Percentiles rank a stretch among this genome's conserved stretches.
Conservation (phyloP, 2,797 vertebrate genomes). For the Myotis daubentonii region DNA sequence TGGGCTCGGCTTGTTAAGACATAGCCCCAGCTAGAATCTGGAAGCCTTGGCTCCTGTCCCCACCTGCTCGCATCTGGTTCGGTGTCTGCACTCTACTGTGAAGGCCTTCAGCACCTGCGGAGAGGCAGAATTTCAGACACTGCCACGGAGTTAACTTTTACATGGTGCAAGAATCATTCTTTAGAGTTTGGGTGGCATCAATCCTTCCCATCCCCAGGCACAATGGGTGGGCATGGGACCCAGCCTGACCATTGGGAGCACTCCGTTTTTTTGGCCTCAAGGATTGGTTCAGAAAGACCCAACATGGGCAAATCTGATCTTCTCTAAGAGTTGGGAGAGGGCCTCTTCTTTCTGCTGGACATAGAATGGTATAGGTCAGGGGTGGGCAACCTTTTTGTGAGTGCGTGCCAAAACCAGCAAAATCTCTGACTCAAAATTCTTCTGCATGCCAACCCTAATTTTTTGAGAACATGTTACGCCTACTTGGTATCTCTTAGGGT, state of each 20-base stretch:
- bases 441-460: too few species aligned
- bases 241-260: neutral
- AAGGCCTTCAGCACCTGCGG: neutral
- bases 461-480: too few species aligned
- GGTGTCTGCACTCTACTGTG: neutral
- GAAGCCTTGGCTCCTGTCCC: neutral
- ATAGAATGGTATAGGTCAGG: neutral
- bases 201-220: neutral
- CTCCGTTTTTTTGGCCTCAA: neutral
- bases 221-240: neutral
- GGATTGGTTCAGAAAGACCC: neutral
- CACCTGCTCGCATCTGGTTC: neutral
- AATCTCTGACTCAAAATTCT: too few species aligned
- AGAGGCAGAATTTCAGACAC: neutral
- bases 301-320: neutral
- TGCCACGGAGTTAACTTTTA: neutral
- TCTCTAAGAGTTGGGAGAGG: neutral
- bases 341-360: neutral
- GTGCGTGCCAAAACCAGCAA: too few species aligned
- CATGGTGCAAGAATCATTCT: neutral
- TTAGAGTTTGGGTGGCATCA: neutral
- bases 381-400: too few species aligned
- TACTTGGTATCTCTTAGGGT: too few species aligned
- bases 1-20: constrained; percentile 79
- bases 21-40: neutral